A percentile compares a stretch with the other conserved stretches of the same genome.
Evolutionary conservation across 2,888 invertebrate genomes (phyloP).

Genomic region (Cantharis lateralis): DNA sequence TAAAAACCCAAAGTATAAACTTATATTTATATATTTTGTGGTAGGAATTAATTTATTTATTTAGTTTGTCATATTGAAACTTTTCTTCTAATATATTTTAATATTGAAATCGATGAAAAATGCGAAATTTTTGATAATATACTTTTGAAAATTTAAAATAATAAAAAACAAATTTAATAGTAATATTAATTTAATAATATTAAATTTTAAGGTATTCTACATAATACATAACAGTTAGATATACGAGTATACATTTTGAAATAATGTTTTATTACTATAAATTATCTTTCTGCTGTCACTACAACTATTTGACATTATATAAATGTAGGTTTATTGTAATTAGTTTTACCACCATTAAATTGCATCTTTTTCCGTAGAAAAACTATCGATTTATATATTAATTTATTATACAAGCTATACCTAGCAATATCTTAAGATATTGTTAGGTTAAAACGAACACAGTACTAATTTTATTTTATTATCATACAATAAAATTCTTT

Average conservation of each 20-base stretch:
- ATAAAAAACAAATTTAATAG: neutral
- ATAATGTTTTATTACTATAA: neutral
- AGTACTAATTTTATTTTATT: too few species aligned
- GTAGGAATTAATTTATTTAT: neutral
- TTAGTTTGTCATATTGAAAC: neutral
- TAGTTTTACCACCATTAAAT: neutral
- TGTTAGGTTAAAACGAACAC: too few species aligned
- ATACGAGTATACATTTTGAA: neutral
- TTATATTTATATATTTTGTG: neutral
- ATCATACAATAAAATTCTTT: too few species aligned
- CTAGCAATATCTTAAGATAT: neutral
- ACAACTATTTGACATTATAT: neutral
- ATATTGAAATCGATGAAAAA: neutral
- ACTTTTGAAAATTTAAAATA: neutral
- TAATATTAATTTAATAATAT: too few species aligned
- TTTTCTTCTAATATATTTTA: neutral
- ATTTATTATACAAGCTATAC: neutral
- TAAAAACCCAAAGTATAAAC: neutral
- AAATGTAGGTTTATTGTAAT: slow-evolving; percentile 5
- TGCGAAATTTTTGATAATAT: neutral
- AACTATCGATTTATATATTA: too few species aligned
- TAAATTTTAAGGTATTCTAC: too few species aligned
- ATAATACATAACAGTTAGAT: too few species aligned
- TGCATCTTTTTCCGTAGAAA: neutral
- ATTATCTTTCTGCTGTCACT: neutral